Base-by-base conservation (phyloP, 53 echinoderm and acorn worm species). In the Paracentrotus lividus region DNA sequence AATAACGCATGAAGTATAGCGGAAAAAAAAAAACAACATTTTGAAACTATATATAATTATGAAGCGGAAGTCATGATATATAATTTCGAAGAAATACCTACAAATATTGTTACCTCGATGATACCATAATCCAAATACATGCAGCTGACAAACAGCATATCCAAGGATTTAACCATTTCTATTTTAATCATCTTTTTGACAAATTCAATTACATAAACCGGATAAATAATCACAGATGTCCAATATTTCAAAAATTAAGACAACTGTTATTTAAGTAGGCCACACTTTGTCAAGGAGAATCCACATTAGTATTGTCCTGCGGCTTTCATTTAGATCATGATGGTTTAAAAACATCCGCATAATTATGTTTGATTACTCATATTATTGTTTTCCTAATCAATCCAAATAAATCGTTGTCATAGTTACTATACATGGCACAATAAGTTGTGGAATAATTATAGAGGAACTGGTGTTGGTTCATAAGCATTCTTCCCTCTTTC, bases 121-220 rank as follows among this genome's bases (percentile, higher is more conserved):
- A 20, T 72, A 1, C 40, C 72, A 18, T 38, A 20, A 72, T 72
- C 38, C 72, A 4, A 3, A 29, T 38, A 36, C 72, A 72, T 72
- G 72, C 72, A 72, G 72, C 72, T 72, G 72, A 72, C 72, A 72
- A 67, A 72, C 40, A 38, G 40, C 40, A 72, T 72, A 72, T 72
- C 72, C 72, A 72, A 15, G 20, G 40, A 72, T 72, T 64, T 72
- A 72, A 18, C 72, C 20, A 40, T 72, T 72, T 38, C 72, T 72
- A 72, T 72, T 72, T 72, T 38, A 18, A 72, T 72, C 40, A 72
- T 8, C 16, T 40, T 72, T 9, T 72, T 72, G 72, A 72, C 72
- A 40, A 72, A 72, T 72, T 72, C 36, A 40, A 40, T 72, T 72
- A 72, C 40, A 72, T 13, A 29, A 72, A 72, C 72, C 72, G 72